These are phyloP conservation scores for Anthophora plumipes DNA, from an alignment of 2,888 invertebrate genomes.

Conservation along the genomic window DNA sequence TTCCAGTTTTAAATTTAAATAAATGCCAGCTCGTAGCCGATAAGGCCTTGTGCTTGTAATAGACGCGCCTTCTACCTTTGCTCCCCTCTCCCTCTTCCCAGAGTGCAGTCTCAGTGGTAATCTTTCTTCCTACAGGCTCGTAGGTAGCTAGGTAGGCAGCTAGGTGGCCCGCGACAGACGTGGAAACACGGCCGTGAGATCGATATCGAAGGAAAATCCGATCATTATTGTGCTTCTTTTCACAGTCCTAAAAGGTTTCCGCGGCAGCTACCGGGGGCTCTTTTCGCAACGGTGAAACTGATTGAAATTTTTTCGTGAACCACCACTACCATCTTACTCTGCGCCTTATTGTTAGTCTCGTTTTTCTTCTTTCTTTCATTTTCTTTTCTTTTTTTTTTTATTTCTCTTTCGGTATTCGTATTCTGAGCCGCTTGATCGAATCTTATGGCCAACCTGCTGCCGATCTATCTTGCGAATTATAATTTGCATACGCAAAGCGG, in stretches of 20 bases:
- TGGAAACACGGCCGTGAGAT: slow-evolving; percentile 61
- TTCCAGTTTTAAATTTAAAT: slow-evolving; percentile 82
- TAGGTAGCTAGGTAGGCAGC: slow-evolving; percentile 32
- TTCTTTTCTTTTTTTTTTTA: background rate
- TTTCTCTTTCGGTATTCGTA: background rate
- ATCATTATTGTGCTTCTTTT: slow-evolving; percentile 67
- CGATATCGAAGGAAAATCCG: slow-evolving; percentile 68
- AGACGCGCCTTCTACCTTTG: slow-evolving; percentile 53
- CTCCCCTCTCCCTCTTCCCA: slow-evolving; percentile 7
- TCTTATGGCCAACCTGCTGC: slow-evolving; percentile 11
- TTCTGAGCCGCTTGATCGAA: slow-evolving; percentile 23
- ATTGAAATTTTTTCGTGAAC: slow-evolving; percentile 60
- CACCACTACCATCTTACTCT: background rate
- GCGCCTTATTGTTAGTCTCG: background rate
- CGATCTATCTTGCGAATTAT: background rate
- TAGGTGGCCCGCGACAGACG: slow-evolving; percentile 54
- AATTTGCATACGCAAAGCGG: slow-evolving; percentile 23
- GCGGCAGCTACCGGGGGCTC: slow-evolving; percentile 22
- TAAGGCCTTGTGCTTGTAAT: slow-evolving; percentile 72
- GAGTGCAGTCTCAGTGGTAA: slow-evolving; percentile 55
- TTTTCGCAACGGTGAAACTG: slow-evolving; percentile 45
- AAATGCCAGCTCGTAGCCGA: slow-evolving; percentile 79
- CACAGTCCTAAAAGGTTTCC: slow-evolving; percentile 60
- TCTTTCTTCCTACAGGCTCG: slow-evolving; percentile 65
- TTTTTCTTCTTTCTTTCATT: no score